Conservation (phyloP, 2,888 invertebrate species). For the Argyresthia goedartella region DNA sequence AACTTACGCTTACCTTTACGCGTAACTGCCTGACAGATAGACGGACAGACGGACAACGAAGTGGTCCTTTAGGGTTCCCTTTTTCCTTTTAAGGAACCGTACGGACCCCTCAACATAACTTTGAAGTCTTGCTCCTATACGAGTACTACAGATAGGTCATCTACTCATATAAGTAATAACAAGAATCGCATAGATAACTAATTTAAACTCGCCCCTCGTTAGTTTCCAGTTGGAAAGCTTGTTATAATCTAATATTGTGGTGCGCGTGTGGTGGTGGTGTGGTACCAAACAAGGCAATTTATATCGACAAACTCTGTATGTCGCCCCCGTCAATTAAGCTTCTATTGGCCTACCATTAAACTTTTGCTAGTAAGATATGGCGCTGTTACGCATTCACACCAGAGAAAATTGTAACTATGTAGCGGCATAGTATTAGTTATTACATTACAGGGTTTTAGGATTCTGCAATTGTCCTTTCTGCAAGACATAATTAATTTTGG, state of each 20-base stretch:
- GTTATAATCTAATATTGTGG: constrained; percentile 3
- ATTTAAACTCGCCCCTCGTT: too few species aligned
- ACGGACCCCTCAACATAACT: background rate
- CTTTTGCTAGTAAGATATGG: background rate
- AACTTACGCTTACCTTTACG: too few species aligned
- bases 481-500: background rate
- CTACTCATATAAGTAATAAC: too few species aligned
- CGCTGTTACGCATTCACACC: background rate
- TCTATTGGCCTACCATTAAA: too few species aligned
- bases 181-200: too few species aligned
- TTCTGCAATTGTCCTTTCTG: constrained; percentile 2
- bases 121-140: too few species aligned
- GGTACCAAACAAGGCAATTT: constrained; percentile 2
- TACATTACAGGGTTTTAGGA: too few species aligned
- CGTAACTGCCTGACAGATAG: too few species aligned
- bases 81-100: background rate
- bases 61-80: too few species aligned
- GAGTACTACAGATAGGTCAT: too few species aligned
- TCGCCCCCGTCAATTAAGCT: background rate
- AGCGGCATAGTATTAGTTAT: too few species aligned
- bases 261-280: background rate
- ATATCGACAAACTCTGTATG: constrained; percentile 6
- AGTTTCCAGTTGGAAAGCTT: background rate
- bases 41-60: background rate
- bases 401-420: too few species aligned